These are phyloP conservation scores for Lacanobia wlatinum DNA, from an alignment of 2,888 invertebrate species.

Conservation along the genomic window DNA sequence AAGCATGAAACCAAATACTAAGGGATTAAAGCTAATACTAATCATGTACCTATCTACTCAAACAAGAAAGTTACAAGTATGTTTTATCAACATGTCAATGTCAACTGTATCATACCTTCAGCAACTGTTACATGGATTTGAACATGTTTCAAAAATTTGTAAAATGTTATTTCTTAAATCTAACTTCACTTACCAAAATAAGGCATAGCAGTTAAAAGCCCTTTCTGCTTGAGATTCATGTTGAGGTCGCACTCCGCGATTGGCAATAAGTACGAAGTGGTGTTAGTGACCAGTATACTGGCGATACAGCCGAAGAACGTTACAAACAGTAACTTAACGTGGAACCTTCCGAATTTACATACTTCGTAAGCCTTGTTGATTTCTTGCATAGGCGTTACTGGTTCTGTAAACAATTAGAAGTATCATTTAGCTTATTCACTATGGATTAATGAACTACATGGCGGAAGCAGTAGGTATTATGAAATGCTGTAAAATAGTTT, in stretches of 20 bases:
- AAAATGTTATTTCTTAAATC: not conserved
- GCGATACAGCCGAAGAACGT: conserved; percentile 72
- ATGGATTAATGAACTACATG: too few relatives aligned
- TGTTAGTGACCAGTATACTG: conserved; percentile 73
- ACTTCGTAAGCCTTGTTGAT: conserved; percentile 76
- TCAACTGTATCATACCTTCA: too few relatives aligned
- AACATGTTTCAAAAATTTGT: too few relatives aligned
- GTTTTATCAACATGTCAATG: too few relatives aligned
- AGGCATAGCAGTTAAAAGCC: conserved; percentile 78
- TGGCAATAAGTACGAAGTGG: conserved; percentile 78
- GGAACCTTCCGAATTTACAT: conserved; percentile 80
- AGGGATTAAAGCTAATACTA: too few relatives aligned
- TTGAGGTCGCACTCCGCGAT: conserved; percentile 81
- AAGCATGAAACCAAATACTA: too few relatives aligned
- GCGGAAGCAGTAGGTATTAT: too few relatives aligned
- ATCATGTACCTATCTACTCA: too few relatives aligned
- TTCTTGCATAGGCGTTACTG: conserved; percentile 76
- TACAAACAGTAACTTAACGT: conserved; percentile 73
- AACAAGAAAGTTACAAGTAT: too few relatives aligned
- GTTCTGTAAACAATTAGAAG: conserved; percentile 49
- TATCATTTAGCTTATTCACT: too few relatives aligned
- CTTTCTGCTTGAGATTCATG: conserved; percentile 80
- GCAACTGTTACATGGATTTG: too few relatives aligned
- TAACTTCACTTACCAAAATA: conserved; percentile 74
- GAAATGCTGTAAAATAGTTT: too few relatives aligned